Evolutionary conservation across 2,797 vertebrate genomes (phyloP), one percentile per base, ranked within the genome.

Genomic region (Chromobotia macracanthus): DNA sequence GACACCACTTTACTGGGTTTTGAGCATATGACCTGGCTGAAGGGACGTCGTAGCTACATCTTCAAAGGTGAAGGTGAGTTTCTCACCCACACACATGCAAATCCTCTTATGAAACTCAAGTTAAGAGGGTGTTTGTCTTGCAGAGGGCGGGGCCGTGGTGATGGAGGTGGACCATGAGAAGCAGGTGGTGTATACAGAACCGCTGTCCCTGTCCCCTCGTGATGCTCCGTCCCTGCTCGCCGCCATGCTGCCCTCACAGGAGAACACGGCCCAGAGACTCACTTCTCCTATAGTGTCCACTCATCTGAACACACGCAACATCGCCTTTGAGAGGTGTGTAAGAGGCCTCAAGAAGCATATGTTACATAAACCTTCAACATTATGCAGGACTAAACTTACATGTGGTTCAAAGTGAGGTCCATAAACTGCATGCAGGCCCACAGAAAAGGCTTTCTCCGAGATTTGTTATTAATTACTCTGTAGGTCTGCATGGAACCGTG

Each of bases 151-250:
- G 3, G 97, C 97, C 0, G 91, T 97, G 89, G 96, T 98, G 86
- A 98, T 98, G 97, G 97, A 98, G 88, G 96, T 98, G 75, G 97
- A 98, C 90, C 97, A 98, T 0, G 97, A 98, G 92, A 97, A 96
- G 90, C 97, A 97, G 91, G 95, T 98, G 87, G 96, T 98, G 46
- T 97, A 97, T 91, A 96, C 95, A 0, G 97, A 98, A 90, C 95
- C 93, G 0, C 91, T 98, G 8, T 94, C 95, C 0, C 89, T 97
- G 60, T 91, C 95, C 3, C 90, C 95, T 28, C 95, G 94, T 0
- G 96, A 98, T 18, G 93, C 96, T 0, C 95, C 96, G 51, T 94
- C 92, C 9, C 95, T 98, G 82, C 93, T 98, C 86, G 95, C 96
- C 0, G 95, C 96, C 90, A 97, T 98, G 96, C 90, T 95, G 90